These are phyloP conservation scores for Chelmon rostratus DNA, from an alignment of 2,797 vertebrate species.

Conservation along the genomic window DNA sequence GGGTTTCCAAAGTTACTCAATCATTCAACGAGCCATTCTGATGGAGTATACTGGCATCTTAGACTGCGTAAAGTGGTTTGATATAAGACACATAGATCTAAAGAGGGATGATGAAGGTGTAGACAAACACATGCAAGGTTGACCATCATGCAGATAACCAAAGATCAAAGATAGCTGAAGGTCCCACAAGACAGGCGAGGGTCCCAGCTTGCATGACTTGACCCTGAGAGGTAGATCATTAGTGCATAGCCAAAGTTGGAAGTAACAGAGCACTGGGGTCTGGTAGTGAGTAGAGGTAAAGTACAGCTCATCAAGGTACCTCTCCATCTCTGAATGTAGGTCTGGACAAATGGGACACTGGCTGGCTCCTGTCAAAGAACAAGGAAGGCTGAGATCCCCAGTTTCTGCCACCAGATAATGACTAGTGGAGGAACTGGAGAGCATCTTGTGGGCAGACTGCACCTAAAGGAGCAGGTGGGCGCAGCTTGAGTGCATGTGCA, in stretches of 20 bases:
- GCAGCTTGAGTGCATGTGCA: slow-evolving; percentile 33
- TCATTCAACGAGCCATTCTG: neutral
- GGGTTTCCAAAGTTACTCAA: no score
- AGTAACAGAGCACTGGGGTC: neutral
- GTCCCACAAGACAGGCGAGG: neutral
- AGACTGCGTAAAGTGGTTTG: neutral
- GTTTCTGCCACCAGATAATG: slow-evolving; percentile 16
- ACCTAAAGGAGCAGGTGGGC: slow-evolving; percentile 15
- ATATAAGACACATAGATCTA: neutral
- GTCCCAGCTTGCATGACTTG: neutral
- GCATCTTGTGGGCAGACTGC: neutral
- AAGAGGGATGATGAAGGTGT: neutral
- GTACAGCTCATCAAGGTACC: neutral
- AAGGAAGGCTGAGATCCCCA: neutral
- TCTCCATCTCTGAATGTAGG: slow-evolving; percentile 10
- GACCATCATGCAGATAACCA: neutral
- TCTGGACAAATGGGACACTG: neutral
- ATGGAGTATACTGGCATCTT: neutral
- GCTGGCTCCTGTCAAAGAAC: slow-evolving; percentile 11
- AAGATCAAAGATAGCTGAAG: neutral
- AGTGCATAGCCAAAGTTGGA: neutral
- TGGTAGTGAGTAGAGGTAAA: neutral
- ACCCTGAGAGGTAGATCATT: neutral
- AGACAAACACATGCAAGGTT: neutral
- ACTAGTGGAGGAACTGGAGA: slow-evolving; percentile 1